phyloP scores from a whole-genome alignment of 2,797 vertebrate species.

The Malurus splendens region DNA sequence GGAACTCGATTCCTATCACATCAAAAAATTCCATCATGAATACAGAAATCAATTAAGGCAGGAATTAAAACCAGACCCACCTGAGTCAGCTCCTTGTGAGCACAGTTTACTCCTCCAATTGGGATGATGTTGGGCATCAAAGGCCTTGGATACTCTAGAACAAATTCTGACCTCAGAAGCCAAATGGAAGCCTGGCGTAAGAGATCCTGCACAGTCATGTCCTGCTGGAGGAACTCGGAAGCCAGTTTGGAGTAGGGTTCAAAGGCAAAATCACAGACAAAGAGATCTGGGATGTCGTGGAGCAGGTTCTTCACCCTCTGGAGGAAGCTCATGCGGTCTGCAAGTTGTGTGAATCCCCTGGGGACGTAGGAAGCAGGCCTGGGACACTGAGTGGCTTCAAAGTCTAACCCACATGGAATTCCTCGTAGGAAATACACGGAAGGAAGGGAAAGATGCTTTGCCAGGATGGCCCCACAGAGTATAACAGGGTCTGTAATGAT shows the following conservation, averaged over 20 bases:
- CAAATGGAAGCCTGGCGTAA: constrained; percentile 59
- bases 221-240: constrained; percentile 53
- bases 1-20: no score
- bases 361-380: constrained; percentile 77
- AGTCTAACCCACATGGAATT: constrained; percentile 66
- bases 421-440: constrained; percentile 69
- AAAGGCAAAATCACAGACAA: constrained; percentile 17
- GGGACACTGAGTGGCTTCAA: constrained; percentile 38
- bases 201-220: constrained; percentile 30
- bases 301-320: constrained; percentile 77
- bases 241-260: constrained; percentile 9
- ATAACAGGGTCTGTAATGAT: constrained; percentile 76
- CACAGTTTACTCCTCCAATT: constrained; percentile 82
- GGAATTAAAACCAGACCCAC: constrained; percentile 63
- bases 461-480: constrained; percentile 74
- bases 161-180: constrained; percentile 77
- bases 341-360: constrained; percentile 49
- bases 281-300: background rate
- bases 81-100: constrained; percentile 66
- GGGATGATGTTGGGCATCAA: constrained; percentile 82
- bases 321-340: constrained; percentile 78
- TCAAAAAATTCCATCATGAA: background rate
- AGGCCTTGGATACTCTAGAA: constrained; percentile 70
- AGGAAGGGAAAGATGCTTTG: constrained; percentile 72
- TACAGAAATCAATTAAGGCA: background rate